phyloP scores from a whole-genome alignment of 2,113 vertebrate genomes.

The Gadus macrocephalus region DNA sequence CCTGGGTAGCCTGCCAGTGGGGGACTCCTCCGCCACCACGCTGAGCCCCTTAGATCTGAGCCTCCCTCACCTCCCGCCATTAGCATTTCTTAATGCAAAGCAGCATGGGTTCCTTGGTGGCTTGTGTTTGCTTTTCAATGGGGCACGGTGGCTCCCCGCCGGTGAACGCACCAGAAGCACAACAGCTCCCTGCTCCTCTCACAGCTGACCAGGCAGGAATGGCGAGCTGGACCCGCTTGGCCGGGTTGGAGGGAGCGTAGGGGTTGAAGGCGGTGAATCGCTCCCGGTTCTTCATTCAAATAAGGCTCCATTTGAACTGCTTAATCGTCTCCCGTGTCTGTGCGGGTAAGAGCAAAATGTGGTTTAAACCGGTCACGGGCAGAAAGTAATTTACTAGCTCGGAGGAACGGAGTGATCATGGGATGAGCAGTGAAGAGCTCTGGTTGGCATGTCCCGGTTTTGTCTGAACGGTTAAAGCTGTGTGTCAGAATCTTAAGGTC shows the following conservation, averaged over 20 bases:
- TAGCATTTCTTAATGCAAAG: slow-evolving; percentile 69
- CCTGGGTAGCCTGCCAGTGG: slow-evolving; percentile 64
- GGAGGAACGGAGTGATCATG: slow-evolving; percentile 56
- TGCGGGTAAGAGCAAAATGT: slow-evolving; percentile 33
- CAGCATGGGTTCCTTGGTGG: slow-evolving; percentile 61
- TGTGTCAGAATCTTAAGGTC: too few species aligned
- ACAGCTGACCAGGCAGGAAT: slow-evolving; percentile 71
- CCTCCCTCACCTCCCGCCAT: slow-evolving; percentile 53
- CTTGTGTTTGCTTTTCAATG: slow-evolving; percentile 53
- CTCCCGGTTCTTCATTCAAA: slow-evolving; percentile 41
- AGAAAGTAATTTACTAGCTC: slow-evolving; percentile 53
- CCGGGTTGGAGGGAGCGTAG: slow-evolving; percentile 26
- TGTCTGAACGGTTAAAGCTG: too few species aligned
- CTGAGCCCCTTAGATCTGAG: slow-evolving; percentile 65
- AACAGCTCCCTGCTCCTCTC: slow-evolving; percentile 38
- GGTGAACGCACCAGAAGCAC: slow-evolving; percentile 53
- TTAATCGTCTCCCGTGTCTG: slow-evolving; percentile 59
- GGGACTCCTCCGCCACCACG: slow-evolving; percentile 49
- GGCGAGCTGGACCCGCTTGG: slow-evolving; percentile 44
- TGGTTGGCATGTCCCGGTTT: slow-evolving; percentile 28
- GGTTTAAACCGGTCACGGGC: slow-evolving; percentile 59
- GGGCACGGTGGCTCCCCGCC: slow-evolving; percentile 32
- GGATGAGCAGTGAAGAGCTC: slow-evolving; percentile 56
- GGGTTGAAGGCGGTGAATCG: slow-evolving; percentile 17
- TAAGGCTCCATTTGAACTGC: slow-evolving; percentile 60